These are phyloP conservation scores for Calephelis perditalis DNA, from an alignment of 2,888 invertebrate genomes.

Conservation along the genomic window DNA sequence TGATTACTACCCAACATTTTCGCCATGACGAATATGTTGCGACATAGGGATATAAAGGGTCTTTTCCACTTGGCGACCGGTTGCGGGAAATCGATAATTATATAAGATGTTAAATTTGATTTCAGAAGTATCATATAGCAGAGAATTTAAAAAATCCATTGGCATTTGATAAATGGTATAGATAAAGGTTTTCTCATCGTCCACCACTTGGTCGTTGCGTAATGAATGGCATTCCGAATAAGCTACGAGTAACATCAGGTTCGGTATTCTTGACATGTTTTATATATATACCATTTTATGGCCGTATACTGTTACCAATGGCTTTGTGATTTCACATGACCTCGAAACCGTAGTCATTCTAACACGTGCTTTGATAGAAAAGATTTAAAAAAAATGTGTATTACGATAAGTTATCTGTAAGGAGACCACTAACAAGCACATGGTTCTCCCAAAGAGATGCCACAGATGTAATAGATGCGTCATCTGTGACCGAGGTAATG, in stretches of 20 bases:
- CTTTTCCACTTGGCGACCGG: background rate
- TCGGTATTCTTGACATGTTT: slow-evolving; percentile 8
- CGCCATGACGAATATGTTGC: no score
- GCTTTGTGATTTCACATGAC: slow-evolving; percentile 3
- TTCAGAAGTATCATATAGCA: slow-evolving; percentile 2
- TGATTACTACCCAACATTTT: no score
- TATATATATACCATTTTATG: slow-evolving; percentile 3
- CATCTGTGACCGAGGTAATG: no score
- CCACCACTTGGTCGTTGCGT: background rate
- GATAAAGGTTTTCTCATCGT: slow-evolving; percentile 10
- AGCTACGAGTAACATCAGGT: slow-evolving; percentile 1
- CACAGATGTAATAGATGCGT: no score
- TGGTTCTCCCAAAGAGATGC: no score
- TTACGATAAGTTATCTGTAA: no score
- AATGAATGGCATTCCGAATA: background rate
- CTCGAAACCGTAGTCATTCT: background rate
- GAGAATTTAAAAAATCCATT: background rate
- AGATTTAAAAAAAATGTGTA: no score
- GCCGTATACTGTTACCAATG: slow-evolving; percentile 1
- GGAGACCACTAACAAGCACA: no score
- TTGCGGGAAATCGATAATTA: background rate
- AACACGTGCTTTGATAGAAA: background rate
- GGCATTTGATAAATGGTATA: slow-evolving; percentile 7
- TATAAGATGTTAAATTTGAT: slow-evolving; percentile 1
- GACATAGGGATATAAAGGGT: background rate